A percentile compares a stretch with the other conserved stretches of the same genome.
These are phyloP conservation scores for Istiophorus platypterus DNA, from an alignment of 2,113 vertebrate species.

Conservation along the genomic window DNA sequence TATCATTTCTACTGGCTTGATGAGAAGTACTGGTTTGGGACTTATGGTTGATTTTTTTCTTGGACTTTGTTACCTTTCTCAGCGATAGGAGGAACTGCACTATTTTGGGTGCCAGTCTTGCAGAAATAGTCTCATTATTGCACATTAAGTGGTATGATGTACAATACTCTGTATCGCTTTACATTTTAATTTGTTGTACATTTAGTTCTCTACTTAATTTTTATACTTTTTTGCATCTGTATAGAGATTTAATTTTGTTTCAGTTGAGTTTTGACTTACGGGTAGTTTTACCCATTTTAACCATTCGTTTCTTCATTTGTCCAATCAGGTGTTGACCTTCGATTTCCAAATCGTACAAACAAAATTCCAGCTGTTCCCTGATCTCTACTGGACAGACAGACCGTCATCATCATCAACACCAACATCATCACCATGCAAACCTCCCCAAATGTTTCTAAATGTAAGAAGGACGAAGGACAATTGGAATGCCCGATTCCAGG, in stretches of 20 bases:
- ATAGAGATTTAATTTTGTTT: not conserved
- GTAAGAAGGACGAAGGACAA: not conserved
- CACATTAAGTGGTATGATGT: no score
- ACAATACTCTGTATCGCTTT: not conserved
- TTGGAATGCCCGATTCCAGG: slow-evolving; percentile 4
- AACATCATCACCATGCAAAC: slow-evolving; percentile 47
- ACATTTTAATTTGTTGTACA: not conserved
- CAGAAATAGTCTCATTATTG: no score
- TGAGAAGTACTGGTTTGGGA: no score
- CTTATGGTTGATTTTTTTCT: no score
- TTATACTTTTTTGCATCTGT: not conserved
- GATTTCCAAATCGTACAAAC: not conserved
- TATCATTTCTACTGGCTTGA: no score
- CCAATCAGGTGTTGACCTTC: slow-evolving; percentile 34
- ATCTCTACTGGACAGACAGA: not conserved
- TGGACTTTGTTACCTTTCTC: no score
- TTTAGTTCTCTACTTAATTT: not conserved
- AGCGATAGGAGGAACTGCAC: no score
- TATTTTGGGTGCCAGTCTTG: no score
- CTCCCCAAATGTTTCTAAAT: slow-evolving; percentile 10
- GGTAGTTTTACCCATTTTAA: not conserved
- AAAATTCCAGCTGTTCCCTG: not conserved
- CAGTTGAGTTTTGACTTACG: not conserved
- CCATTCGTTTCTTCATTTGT: not conserved
- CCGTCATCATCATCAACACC: no score